phyloP scores from a whole-genome alignment of 2,113 vertebrate genomes.

The Syrmaticus mikado region DNA sequence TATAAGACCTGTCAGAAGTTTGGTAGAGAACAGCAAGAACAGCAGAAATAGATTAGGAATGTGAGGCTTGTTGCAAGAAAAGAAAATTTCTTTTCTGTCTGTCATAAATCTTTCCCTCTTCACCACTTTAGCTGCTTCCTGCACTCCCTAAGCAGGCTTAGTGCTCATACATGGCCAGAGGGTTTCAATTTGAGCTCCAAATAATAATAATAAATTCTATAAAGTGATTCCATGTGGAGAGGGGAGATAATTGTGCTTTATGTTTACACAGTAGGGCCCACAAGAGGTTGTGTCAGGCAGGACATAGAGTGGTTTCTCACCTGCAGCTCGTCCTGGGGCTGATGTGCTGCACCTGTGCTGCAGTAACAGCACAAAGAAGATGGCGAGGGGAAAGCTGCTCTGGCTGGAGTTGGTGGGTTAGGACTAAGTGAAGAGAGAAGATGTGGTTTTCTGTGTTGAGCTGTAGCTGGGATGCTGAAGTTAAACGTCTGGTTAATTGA shows the following conservation, averaged over 20 bases:
- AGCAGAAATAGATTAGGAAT: conserved; percentile 51
- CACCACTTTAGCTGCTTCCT: conserved; percentile 48
- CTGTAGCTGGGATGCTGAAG: conserved; percentile 1
- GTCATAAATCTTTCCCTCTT: conserved; percentile 55
- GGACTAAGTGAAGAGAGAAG: background rate
- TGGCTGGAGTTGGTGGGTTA: background rate
- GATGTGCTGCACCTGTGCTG: background rate
- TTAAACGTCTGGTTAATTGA: conserved; percentile 3
- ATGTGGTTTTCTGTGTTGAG: background rate
- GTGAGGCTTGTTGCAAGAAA: conserved; percentile 34
- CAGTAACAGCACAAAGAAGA: background rate
- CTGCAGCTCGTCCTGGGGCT: background rate
- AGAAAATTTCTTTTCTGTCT: conserved; percentile 36
- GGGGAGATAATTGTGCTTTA: conserved; percentile 1
- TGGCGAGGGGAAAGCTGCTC: rapidly evolving
- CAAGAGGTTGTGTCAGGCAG: background rate
- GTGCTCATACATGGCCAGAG: conserved; percentile 29
- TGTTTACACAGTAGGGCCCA: background rate
- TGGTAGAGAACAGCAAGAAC: conserved; percentile 37
- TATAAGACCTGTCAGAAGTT: conserved; percentile 50
- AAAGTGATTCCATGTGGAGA: conserved; percentile 39
- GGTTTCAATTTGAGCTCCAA: conserved; percentile 55
- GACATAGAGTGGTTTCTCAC: background rate
- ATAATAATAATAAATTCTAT: conserved; percentile 53
- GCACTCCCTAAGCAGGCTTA: conserved; percentile 41